Evolutionary conservation across 30 jellyfish, hydroid and myxozoan species (phyloP), one percentile per base, ranked within the genome.

Genomic region (Phacellophora camtschatica): DNA sequence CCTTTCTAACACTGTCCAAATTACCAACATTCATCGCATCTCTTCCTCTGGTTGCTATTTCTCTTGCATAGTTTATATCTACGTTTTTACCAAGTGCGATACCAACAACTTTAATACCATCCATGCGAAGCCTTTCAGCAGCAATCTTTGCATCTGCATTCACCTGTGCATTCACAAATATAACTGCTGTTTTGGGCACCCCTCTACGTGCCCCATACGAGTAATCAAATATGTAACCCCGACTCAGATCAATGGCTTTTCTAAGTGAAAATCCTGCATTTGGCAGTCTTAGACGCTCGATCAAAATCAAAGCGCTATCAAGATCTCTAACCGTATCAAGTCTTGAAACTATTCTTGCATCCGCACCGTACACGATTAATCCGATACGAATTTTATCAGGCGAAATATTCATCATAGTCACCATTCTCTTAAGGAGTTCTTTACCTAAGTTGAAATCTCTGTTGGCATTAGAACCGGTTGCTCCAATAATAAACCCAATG

Each of bases 401-500:
- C 0, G 87, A 39, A 25, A 85, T 13, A 30, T 27, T 23, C 16
- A 74, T 23, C 24, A 7, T 46, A 8, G n/a, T 37, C 5, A 58
- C 9, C 5, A 58, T 22, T 58, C 23, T 9, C 10, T 58, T 25
- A 8, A 27, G 5, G 19, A 58, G 16, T 8, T 25, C 72, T 27
- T 30, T 58, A 19, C 24, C 33, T 39, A 58, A 7, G 5, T 30
- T 18, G 25, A 58, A 58, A 16, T 58, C 72, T 19, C n/a, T 58
- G 13, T 0, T 27, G 18, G 72, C 45, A 58, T 58, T 27, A 23
- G 20, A 23, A 13, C 72, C 72, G 1, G 16, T 35, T 5, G 61
- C 91, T 16, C 91, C 84, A 7, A 63, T 27, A 31, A 80, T 35
- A 65, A 80, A 24, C 8, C 64, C 91, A 16, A 80, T 7, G 50